phyloP scores from a whole-genome alignment of 1,140 invertebrate genomes.

The Camponotus pennsylvanicus region DNA sequence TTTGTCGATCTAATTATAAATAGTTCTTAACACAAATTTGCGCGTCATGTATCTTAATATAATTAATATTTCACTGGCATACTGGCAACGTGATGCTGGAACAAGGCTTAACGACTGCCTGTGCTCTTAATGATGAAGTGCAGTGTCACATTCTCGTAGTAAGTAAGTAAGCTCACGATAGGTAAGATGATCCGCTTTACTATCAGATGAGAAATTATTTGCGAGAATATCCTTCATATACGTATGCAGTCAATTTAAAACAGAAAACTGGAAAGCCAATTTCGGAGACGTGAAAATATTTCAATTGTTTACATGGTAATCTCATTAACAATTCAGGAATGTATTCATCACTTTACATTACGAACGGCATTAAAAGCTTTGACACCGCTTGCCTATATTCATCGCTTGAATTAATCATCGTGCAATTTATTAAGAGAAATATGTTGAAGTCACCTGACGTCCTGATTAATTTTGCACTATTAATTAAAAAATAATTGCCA shows the following conservation, averaged over 20 bases:
- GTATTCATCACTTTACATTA: slow-evolving; percentile 28
- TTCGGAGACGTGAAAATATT: slow-evolving; percentile 8
- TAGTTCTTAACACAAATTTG: slow-evolving; percentile 10
- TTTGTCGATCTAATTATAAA: not conserved
- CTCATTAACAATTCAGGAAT: slow-evolving; percentile 50
- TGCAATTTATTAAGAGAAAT: slow-evolving; percentile 59
- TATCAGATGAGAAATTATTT: slow-evolving; percentile 51
- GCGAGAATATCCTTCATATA: not conserved
- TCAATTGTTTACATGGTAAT: slow-evolving; percentile 36
- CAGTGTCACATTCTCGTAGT: slow-evolving; percentile 55
- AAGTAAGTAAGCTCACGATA: slow-evolving; percentile 45
- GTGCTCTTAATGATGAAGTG: slow-evolving; percentile 46
- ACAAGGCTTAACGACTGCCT: slow-evolving; percentile 53
- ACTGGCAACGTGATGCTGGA: slow-evolving; percentile 47
- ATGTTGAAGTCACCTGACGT: slow-evolving; percentile 32
- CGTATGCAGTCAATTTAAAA: not conserved
- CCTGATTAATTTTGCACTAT: slow-evolving; percentile 52
- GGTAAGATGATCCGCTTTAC: slow-evolving; percentile 52
- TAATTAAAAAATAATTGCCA: slow-evolving; percentile 61
- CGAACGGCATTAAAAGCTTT: slow-evolving; percentile 48
- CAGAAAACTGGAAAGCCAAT: not conserved
- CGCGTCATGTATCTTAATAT: slow-evolving; percentile 4
- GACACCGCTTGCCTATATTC: slow-evolving; percentile 17
- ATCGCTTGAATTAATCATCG: slow-evolving; percentile 51
- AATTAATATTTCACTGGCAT: slow-evolving; percentile 49